Conservation (phyloP, 2,113 vertebrate species). For the Aleadryas rufinucha region DNA sequence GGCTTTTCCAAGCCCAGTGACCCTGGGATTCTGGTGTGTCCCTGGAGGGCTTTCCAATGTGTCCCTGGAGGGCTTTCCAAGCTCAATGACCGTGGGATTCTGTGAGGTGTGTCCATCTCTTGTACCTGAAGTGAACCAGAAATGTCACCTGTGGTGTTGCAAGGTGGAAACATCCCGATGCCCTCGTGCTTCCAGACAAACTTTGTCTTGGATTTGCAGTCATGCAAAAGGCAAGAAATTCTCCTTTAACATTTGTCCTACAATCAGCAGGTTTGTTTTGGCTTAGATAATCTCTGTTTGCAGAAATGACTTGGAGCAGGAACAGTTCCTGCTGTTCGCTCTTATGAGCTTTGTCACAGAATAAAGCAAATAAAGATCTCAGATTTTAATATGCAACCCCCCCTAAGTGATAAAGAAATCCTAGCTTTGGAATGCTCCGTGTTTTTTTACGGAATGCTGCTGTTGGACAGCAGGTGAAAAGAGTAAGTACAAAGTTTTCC, state of each 20-base stretch:
- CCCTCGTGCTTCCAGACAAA: background rate
- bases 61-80: no score
- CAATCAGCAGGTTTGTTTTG: background rate
- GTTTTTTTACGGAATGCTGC: background rate
- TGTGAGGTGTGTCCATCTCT: background rate
- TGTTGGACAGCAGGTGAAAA: background rate
- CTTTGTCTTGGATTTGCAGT: background rate
- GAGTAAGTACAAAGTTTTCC: background rate
- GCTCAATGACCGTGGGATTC: no score
- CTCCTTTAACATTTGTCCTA: background rate
- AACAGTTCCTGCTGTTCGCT: background rate
- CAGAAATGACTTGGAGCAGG: background rate
- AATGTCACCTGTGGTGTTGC: background rate
- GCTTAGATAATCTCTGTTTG: background rate
- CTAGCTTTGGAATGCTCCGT: background rate
- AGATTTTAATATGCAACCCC: background rate
- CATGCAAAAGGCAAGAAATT: background rate
- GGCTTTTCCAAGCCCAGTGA: background rate
- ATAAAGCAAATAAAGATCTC: background rate
- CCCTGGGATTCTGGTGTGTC: no score
- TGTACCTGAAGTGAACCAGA: background rate
- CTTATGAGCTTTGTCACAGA: background rate
- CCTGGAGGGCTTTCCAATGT: no score
- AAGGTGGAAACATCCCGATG: background rate
- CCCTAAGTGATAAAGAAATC: background rate